Base-by-base conservation (phyloP, 2,888 invertebrate species). In the Scelioninae gen. 2 region DNA sequence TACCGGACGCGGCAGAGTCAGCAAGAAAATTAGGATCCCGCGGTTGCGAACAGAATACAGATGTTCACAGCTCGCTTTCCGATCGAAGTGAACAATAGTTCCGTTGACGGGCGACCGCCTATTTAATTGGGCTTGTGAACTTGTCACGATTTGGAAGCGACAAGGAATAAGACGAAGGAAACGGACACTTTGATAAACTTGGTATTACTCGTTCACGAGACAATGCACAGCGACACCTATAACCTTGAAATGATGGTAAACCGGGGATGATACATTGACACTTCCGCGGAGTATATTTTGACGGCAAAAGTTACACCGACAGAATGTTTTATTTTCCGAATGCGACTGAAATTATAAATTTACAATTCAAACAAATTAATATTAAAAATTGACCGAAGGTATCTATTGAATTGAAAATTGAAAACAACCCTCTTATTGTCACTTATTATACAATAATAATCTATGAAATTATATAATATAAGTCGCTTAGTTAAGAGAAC, bases 11-110 rank as follows among this genome's bases (percentile, higher is more conserved):
- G 13, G 11, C 15, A 35, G 41, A 70, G 57, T 65, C 63, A 67
- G 43, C 35, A 31, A 70, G 61, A 74, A 74, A 74, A 70, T 74
- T 57, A 65, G 58, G 55, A 57, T 61, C 15, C 33, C 16, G 37
- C 58, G 33, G 35, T n/a, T n/a, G n/a, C n/a, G n/a, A n/a, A n/a
- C n/a, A n/a, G n/a, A n/a, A 46, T 69, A 43, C 53, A 53, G 53
- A 63, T 53, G 50, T 25, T 58, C 18, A 7, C 22, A 39, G 11
- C 10, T 43, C 31, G 11, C 43, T 28, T 46, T 37, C 6, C 11
- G 31, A 28, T 25, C 22, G 28, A 19, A 19, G 6, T 43, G 39
- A 63, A 52, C 13, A 41, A 25, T 46, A 22, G 6, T 48, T 37
- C 16, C 37, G 13, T 25, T n/a, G 19, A 60, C 35, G 46, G 37